A percentile compares a stretch with the other conserved stretches of the same genome.
Conservation (phyloP, 1,140 invertebrate species). For the Euura saliciscinereae region DNA sequence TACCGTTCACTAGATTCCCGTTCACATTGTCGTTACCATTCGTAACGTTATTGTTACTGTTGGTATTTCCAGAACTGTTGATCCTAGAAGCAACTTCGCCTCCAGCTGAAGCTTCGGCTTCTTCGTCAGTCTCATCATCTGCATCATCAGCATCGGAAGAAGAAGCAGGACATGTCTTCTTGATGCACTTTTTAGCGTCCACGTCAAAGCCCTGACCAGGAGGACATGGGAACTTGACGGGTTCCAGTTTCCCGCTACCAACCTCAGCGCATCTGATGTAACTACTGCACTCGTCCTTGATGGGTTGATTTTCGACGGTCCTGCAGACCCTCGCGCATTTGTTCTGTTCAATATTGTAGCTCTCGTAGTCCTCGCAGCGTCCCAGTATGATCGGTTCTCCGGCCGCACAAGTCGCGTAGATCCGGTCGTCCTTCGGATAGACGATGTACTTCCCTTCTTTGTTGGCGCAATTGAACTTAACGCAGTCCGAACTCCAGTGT, state of each 20-base stretch:
- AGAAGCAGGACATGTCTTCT: conserved; percentile 15
- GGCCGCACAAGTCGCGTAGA: conserved; percentile 2
- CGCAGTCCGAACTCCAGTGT: background rate
- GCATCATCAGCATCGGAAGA: background rate
- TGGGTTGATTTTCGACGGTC: conserved; percentile 3
- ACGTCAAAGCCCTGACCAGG: conserved; percentile 8
- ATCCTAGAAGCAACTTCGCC: background rate
- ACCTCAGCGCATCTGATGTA: conserved; percentile 7
- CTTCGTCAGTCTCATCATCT: background rate
- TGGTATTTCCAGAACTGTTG: background rate
- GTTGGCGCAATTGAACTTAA: conserved; percentile 5
- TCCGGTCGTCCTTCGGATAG: conserved; percentile 3
- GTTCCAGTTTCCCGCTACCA: background rate
- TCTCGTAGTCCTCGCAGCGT: conserved; percentile 9
- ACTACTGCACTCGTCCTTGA: conserved; percentile 6
- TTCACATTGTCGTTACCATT: conserved; percentile 14
- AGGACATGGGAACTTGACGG: background rate
- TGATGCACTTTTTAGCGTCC: conserved; percentile 20
- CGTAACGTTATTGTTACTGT: conserved; percentile 12
- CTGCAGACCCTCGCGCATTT: conserved; percentile 7
- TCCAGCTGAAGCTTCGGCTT: background rate
- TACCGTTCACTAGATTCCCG: conserved; percentile 21
- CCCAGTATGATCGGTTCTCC: conserved; percentile 2
- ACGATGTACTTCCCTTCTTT: background rate
- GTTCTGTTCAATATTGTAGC: background rate